phyloP scores from a whole-genome alignment of 2,888 invertebrate genomes.

The Salpingus planirostris region DNA sequence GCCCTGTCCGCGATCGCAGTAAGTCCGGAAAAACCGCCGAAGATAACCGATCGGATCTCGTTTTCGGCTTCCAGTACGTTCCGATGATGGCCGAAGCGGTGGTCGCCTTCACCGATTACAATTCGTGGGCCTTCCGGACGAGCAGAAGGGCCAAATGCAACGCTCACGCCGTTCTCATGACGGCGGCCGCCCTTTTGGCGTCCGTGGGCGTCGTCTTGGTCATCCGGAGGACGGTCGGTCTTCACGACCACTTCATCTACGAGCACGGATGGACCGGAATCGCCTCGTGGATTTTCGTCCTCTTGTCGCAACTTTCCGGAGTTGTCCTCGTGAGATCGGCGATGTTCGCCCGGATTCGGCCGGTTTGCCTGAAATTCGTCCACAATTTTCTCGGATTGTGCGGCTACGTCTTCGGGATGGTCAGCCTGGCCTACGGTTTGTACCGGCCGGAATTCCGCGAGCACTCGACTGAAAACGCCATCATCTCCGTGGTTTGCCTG shows the following conservation, averaged over 20 bases:
- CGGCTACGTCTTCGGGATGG: conserved; percentile 20
- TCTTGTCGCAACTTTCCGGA: conserved; percentile 15
- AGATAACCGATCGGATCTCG: conserved; percentile 1
- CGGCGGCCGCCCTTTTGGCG: conserved; percentile 17
- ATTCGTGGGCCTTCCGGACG: conserved; percentile 22
- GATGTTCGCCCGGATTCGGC: too few species aligned
- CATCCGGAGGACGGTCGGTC: conserved; percentile 12
- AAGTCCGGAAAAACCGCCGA: conserved; percentile 18
- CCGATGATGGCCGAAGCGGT: conserved; percentile 29
- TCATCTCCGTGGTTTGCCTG: conserved; percentile 4
- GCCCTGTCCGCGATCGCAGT: conserved; percentile 26
- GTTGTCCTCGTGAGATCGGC: too few species aligned
- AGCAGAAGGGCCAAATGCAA: conserved; percentile 21
- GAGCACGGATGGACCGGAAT: conserved; percentile 25
- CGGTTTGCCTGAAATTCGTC: conserved; percentile 19
- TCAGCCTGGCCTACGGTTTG: conserved; percentile 15
- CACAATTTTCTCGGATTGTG: conserved; percentile 23
- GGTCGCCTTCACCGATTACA: conserved; percentile 25
- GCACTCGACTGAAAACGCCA: conserved; percentile 2
- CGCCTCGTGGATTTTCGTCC: conserved; percentile 21
- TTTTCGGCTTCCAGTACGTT: conserved; percentile 22
- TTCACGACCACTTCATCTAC: conserved; percentile 22
- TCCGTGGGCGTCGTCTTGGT: conserved; percentile 23
- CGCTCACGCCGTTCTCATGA: conserved; percentile 23
- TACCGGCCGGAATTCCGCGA: too few species aligned